Percentiles rank a stretch among this genome's conserved stretches.
Evolutionary conservation across 1,140 invertebrate genomes (phyloP).

Genomic region (Marisa cornuarietis): DNA sequence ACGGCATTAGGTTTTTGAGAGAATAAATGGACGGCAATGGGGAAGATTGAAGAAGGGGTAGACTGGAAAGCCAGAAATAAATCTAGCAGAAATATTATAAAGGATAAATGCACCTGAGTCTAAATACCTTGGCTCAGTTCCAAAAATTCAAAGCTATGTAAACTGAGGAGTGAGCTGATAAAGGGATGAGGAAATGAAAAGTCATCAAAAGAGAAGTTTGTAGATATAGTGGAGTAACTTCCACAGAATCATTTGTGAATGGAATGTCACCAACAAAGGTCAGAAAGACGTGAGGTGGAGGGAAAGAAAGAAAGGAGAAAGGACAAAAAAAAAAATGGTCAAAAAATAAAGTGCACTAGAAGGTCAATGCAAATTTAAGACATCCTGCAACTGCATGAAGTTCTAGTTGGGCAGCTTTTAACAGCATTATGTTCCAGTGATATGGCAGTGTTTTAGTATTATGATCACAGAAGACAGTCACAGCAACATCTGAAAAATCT

Average conservation of each 20-base stretch:
- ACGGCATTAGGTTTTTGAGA: no score
- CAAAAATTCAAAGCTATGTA: neutral
- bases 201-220: neutral
- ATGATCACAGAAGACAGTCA: neutral
- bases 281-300: neutral
- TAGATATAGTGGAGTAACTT: neutral
- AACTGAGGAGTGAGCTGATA: neutral
- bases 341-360: neutral
- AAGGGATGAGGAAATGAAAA: neutral
- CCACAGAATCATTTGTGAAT: neutral
- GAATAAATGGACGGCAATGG: no score
- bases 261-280: neutral
- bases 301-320: neutral
- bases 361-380: neutral
- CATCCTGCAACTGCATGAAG: neutral
- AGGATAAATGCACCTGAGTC: neutral
- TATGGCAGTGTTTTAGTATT: neutral
- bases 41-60: no score
- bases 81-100: no score
- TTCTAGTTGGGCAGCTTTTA: no score
- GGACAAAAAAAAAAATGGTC: neutral
- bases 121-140: neutral
- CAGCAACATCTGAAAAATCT: neutral
- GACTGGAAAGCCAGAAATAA: no score
- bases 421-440: neutral